phyloP scores from a whole-genome alignment of 2,113 vertebrate species.

The Vombatus ursinus region DNA sequence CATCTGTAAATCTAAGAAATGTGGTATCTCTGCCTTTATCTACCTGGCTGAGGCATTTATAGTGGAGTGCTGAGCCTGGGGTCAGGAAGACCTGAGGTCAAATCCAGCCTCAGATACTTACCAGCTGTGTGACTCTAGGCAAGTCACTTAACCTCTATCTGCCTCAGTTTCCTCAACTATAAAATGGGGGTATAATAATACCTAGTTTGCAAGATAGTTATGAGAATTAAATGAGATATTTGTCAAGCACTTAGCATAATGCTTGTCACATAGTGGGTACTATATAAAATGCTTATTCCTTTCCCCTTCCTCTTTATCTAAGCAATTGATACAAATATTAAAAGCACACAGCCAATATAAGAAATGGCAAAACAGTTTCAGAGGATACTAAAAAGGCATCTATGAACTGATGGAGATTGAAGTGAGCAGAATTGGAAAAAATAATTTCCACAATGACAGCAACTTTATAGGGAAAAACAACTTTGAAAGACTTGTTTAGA shows the following conservation, averaged over 20 bases:
- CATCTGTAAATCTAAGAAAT: not conserved
- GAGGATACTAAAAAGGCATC: not conserved
- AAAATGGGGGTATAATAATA: not conserved
- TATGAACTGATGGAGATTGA: not conserved
- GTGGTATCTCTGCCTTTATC: not conserved
- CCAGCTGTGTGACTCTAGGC: not conserved
- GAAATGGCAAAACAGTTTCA: not conserved
- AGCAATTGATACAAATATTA: not conserved
- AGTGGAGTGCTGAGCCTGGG: not conserved
- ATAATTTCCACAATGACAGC: not conserved
- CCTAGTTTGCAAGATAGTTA: not conserved
- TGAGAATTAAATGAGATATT: not conserved
- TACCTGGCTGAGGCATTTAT: not conserved
- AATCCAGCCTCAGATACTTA: not conserved
- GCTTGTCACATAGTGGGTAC: not conserved
- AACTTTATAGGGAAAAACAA: not conserved
- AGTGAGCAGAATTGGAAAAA: not conserved
- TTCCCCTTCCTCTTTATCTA: not conserved
- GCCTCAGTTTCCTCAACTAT: not conserved
- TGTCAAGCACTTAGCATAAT: not conserved
- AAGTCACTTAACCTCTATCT: not conserved
- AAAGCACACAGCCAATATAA: not conserved
- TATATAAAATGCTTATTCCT: not conserved
- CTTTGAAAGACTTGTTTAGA: not conserved
- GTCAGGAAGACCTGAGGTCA: not conserved